Evolutionary conservation across 2,888 invertebrate genomes (phyloP).

Genomic region (Bruchidius siliquastri): DNA sequence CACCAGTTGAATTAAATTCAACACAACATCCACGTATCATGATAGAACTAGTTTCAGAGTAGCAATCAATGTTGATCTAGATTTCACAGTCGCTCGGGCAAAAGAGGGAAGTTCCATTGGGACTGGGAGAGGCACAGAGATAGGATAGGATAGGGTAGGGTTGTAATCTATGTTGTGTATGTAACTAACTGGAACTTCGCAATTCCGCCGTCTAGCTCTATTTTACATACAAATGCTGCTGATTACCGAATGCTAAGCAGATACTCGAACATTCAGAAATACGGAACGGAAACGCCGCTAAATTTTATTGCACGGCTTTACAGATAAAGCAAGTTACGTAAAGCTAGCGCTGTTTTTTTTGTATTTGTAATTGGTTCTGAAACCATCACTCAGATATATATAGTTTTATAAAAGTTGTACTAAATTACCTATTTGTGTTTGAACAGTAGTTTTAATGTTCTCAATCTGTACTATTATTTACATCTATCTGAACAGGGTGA

Average conservation of each 20-base stretch:
- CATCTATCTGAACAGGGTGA: too few species aligned
- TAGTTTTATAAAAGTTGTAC: too few species aligned
- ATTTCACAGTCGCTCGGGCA: background rate
- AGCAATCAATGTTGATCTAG: background rate
- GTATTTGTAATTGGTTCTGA: too few species aligned
- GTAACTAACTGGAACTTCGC: constrained; percentile 21
- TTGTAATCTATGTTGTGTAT: constrained; percentile 2
- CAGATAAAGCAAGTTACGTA: background rate
- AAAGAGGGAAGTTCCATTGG: background rate
- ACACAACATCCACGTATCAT: too few species aligned
- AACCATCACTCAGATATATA: too few species aligned
- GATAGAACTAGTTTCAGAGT: background rate
- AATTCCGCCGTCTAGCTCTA: constrained; percentile 24
- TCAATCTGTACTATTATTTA: too few species aligned
- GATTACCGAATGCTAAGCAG: constrained; percentile 27
- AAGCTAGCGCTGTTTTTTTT: background rate
- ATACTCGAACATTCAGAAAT: constrained; percentile 13
- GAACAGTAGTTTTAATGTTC: too few species aligned
- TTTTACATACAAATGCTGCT: constrained; percentile 31
- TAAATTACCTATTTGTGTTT: too few species aligned
- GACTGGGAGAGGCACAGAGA: background rate
- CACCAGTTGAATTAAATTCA: too few species aligned
- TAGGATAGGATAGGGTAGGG: background rate
- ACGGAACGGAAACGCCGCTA: background rate
- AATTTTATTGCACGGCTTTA: background rate